Percentiles rank a stretch among this genome's conserved stretches.
These are phyloP conservation scores for Sesamia nonagrioides DNA, from an alignment of 1,140 invertebrate species.

Conservation along the genomic window DNA sequence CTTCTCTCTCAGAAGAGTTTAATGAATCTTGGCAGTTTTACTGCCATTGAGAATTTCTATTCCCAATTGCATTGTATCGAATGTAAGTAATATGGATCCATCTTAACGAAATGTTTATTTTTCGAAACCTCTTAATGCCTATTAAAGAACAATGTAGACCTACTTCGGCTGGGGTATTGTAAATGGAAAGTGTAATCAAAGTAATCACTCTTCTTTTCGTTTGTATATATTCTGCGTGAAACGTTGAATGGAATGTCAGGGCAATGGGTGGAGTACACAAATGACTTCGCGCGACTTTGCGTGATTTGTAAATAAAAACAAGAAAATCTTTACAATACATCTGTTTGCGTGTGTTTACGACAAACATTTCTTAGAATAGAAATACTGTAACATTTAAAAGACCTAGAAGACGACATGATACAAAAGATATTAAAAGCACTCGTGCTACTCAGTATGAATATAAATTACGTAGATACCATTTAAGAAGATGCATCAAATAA, in stretches of 20 bases:
- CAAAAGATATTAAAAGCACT: background rate
- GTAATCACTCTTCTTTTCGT: constrained; percentile 66
- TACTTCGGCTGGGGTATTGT: constrained; percentile 55
- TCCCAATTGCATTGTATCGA: background rate
- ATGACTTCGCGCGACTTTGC: constrained; percentile 57
- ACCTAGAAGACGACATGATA: background rate
- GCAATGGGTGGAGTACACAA: constrained; percentile 56
- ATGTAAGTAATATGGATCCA: background rate
- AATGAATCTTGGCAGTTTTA: constrained; percentile 20
- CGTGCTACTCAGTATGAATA: no score
- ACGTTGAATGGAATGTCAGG: constrained; percentile 57
- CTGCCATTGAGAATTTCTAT: constrained; percentile 5
- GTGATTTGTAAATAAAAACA: constrained; percentile 52
- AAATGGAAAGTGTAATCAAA: constrained; percentile 63
- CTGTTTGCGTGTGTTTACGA: background rate
- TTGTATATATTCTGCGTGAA: constrained; percentile 66
- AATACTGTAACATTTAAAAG: background rate
- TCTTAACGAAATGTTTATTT: constrained; percentile 16
- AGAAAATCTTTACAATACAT: constrained; percentile 8
- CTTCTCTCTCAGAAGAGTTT: constrained; percentile 1
- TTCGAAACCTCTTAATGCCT: constrained; percentile 35
- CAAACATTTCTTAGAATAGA: background rate
- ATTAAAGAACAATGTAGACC: constrained; percentile 34
- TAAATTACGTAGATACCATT: background rate
- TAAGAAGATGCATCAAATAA: background rate